A percentile compares a stretch with the other conserved stretches of the same genome.
Evolutionary conservation across 2,888 invertebrate genomes (phyloP).

Genomic region (Salticus scenicus): DNA sequence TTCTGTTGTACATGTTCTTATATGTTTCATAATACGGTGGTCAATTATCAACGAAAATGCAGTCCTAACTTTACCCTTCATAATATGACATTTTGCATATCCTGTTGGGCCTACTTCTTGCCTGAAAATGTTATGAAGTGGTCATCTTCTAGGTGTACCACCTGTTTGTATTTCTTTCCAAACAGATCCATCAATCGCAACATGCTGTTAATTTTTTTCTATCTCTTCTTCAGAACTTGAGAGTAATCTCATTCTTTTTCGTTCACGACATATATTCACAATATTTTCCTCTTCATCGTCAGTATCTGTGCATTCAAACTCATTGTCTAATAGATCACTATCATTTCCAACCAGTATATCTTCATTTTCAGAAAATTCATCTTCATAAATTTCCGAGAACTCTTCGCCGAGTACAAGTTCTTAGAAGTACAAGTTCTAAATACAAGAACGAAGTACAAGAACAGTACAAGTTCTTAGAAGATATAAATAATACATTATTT

Average conservation of each 20-base stretch:
- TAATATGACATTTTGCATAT: conserved; percentile 29
- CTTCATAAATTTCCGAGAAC: conserved; percentile 20
- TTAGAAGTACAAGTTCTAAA: too few relatives aligned
- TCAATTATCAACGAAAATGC: conserved; percentile 4
- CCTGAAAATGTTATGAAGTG: conserved; percentile 29
- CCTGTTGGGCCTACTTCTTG: conserved; percentile 32
- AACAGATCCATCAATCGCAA: background rate
- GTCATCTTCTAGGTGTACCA: background rate
- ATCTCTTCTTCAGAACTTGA: conserved; percentile 19
- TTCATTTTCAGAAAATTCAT: too few relatives aligned
- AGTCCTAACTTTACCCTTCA: too few relatives aligned
- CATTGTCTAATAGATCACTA: background rate
- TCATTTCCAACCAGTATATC: background rate
- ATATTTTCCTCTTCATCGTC: conserved; percentile 21
- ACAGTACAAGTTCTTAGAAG: too few relatives aligned
- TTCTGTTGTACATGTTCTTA: background rate
- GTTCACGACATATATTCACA: too few relatives aligned
- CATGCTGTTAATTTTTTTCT: conserved; percentile 27
- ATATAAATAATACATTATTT: background rate
- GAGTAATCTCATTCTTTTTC: conserved; percentile 5
- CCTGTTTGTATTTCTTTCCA: too few relatives aligned
- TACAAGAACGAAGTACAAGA: too few relatives aligned
- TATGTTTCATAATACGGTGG: too few relatives aligned
- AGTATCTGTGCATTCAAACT: conserved; percentile 8
- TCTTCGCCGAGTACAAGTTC: too few relatives aligned